phyloP scores from a whole-genome alignment of 1,140 invertebrate genomes.

The Caenorhabditis inopinata region DNA sequence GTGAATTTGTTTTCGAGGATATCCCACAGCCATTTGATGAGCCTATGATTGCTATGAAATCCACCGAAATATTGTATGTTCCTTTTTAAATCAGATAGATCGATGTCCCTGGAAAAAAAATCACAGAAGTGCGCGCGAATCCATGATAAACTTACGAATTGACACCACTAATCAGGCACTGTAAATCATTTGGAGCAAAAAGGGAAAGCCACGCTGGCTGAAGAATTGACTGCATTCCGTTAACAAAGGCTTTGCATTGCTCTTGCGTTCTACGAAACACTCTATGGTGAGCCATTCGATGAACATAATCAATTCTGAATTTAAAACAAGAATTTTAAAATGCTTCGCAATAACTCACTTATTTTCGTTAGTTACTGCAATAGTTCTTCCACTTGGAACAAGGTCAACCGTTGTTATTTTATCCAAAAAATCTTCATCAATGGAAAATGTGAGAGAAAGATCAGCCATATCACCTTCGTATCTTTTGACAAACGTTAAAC shows the following conservation, averaged over 20 bases:
- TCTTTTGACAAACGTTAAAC: slow-evolving; percentile 84
- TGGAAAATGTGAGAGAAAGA: slow-evolving; percentile 91
- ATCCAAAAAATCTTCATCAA: slow-evolving; percentile 92
- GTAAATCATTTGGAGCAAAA: slow-evolving; percentile 92
- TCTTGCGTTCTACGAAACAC: slow-evolving; percentile 95
- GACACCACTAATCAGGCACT: slow-evolving; percentile 70
- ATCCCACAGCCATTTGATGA: slow-evolving; percentile 98
- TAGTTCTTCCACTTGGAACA: slow-evolving; percentile 85
- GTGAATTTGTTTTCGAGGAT: slow-evolving; percentile 92
- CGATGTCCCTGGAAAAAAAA: slow-evolving; percentile 54
- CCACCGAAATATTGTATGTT: slow-evolving; percentile 98
- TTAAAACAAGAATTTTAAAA: neutral
- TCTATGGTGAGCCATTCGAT: slow-evolving; percentile 95
- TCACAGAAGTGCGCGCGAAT: neutral
- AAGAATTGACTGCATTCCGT: slow-evolving; percentile 91
- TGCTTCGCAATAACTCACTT: slow-evolving; percentile 72
- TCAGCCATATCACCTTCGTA: slow-evolving; percentile 85
- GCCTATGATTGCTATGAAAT: slow-evolving; percentile 95
- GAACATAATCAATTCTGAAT: slow-evolving; percentile 88
- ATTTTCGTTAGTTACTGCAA: slow-evolving; percentile 93
- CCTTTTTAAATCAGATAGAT: slow-evolving; percentile 58
- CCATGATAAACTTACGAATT: slow-evolving; percentile 55
- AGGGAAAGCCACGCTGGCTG: slow-evolving; percentile 90
- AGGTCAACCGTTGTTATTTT: slow-evolving; percentile 74
- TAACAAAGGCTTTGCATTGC: slow-evolving; percentile 91